These are phyloP conservation scores for Scatophagus argus DNA, from an alignment of 2,113 vertebrate genomes.

Conservation along the genomic window DNA sequence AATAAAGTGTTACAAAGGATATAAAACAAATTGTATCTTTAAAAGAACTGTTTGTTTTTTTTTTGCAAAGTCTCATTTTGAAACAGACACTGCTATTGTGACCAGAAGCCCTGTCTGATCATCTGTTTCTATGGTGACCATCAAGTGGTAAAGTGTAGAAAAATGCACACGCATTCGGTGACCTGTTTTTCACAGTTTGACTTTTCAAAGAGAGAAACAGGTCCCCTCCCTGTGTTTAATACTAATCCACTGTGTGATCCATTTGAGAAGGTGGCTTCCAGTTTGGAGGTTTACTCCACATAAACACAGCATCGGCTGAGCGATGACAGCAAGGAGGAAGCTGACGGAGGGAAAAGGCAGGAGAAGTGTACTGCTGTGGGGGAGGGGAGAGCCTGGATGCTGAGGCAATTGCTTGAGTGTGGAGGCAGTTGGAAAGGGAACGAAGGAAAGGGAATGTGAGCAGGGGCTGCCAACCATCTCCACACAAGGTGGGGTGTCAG, in stretches of 20 bases:
- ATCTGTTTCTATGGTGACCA: conserved; percentile 86
- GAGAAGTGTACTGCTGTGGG: conserved; percentile 65
- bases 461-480: conserved; percentile 71
- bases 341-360: conserved; percentile 64
- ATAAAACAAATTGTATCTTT: conserved; percentile 5
- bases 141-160: conserved; percentile 66
- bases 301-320: conserved; percentile 39
- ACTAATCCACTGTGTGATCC: too few species aligned
- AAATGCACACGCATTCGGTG: conserved; percentile 67
- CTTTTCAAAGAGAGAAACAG: conserved; percentile 65
- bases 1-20: neutral
- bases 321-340: conserved; percentile 56
- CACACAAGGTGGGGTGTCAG: conserved; percentile 71
- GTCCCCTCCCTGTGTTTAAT: conserved; percentile 47
- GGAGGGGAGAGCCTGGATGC: conserved; percentile 72
- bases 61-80: conserved; percentile 42
- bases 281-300: conserved; percentile 56
- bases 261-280: conserved; percentile 60
- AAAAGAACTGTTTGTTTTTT: too few species aligned
- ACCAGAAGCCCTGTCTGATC: conserved; percentile 66
- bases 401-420: conserved; percentile 66
- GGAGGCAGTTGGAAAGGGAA: conserved; percentile 66
- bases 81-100: conserved; percentile 57
- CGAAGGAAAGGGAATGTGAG: conserved; percentile 52
- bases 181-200: conserved; percentile 74